Conservation (phyloP, 2,888 invertebrate species). For the Euzophera pinguis region DNA sequence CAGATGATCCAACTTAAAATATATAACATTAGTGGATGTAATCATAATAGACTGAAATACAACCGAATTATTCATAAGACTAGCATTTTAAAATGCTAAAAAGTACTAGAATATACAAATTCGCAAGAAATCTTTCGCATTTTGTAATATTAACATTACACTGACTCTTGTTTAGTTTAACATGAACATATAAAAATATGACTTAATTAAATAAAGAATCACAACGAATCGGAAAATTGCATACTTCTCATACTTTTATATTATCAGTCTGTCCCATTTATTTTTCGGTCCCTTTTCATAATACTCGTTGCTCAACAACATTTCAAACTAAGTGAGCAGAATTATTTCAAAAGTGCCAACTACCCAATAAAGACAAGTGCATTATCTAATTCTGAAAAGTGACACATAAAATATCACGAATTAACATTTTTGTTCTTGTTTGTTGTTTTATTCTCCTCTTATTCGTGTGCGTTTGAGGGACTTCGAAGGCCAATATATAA, state of each 20-base stretch:
- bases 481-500: no score
- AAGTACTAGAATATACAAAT: conserved; percentile 27
- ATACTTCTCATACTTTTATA: conserved; percentile 30
- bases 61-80: conserved; percentile 49
- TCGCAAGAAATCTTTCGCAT: conserved; percentile 11
- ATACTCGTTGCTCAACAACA: conserved; percentile 44
- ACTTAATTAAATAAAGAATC: not conserved
- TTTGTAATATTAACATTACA: not conserved
- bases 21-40: not conserved
- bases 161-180: not conserved
- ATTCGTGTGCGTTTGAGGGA: no score
- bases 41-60: conserved; percentile 13
- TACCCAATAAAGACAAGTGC: no score
- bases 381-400: no score
- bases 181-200: not conserved
- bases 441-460: no score
- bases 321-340: conserved; percentile 12
- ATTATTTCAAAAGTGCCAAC: no score
- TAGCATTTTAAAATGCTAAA: conserved; percentile 63
- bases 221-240: conserved; percentile 5
- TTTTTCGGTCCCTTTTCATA: conserved; percentile 65
- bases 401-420: no score
- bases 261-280: conserved; percentile 58
- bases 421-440: no score
- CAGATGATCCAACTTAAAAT: not conserved